These are phyloP conservation scores for Parambassis ranga DNA, from an alignment of 2,797 vertebrate species.

Conservation along the genomic window DNA sequence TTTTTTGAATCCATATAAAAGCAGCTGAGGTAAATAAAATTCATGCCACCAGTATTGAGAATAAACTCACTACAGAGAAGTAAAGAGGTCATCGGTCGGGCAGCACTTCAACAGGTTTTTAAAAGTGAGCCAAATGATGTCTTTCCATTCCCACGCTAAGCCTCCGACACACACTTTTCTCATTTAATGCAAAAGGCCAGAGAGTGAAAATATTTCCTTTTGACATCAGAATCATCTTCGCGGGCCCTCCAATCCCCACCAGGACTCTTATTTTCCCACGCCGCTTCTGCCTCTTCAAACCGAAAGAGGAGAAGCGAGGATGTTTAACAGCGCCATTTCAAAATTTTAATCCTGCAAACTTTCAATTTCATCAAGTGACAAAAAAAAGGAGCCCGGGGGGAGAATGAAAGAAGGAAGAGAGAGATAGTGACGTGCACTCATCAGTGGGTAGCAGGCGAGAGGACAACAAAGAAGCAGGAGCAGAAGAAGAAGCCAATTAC, in stretches of 20 bases:
- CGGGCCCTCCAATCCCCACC: constrained; percentile 20
- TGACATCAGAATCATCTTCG: constrained; percentile 46
- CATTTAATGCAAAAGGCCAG: neutral
- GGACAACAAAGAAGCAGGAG: constrained; percentile 9
- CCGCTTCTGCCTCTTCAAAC: constrained; percentile 24
- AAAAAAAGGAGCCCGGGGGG: neutral
- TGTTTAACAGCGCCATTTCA: constrained; percentile 47
- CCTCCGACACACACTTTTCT: constrained; percentile 13
- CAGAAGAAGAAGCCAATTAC: constrained; percentile 66
- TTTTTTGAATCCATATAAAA: too few species aligned
- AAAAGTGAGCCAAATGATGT: constrained; percentile 10
- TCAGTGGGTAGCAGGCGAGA: constrained; percentile 35
- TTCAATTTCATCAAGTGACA: constrained; percentile 48
- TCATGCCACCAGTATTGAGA: neutral
- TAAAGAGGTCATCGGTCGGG: constrained; percentile 14
- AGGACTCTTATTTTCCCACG: constrained; percentile 21
- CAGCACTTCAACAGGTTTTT: constrained; percentile 15
- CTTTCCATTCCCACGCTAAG: constrained; percentile 10
- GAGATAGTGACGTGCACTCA: constrained; percentile 44
- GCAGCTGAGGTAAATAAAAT: neutral
- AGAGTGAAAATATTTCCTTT: constrained; percentile 40
- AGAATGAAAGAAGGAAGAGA: constrained; percentile 7
- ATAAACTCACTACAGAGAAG: neutral
- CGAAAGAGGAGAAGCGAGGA: neutral
- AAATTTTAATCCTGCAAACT: constrained; percentile 57